phyloP scores from a whole-genome alignment of 2,888 invertebrate species.

The Taphrorychus bicolor region DNA sequence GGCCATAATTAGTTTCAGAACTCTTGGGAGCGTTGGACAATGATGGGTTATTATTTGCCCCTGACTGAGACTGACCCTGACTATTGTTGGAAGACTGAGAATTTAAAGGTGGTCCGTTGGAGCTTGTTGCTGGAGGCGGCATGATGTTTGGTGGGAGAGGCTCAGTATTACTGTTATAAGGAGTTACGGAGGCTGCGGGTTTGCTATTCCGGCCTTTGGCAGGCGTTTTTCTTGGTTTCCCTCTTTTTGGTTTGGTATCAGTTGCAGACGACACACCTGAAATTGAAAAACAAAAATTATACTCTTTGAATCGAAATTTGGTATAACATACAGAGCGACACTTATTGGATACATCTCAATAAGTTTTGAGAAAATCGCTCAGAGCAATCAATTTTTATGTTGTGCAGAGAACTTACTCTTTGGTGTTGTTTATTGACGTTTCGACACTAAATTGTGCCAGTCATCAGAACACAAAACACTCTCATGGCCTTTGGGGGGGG shows the following conservation, averaged over 20 bases:
- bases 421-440: too few relatives aligned
- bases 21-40: conserved; percentile 19
- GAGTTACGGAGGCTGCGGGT: conserved; percentile 65
- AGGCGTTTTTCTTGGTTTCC: conserved; percentile 58
- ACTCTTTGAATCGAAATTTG: too few relatives aligned
- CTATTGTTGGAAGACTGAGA: conserved; percentile 6
- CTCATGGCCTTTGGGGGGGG: too few relatives aligned
- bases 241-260: conserved; percentile 51
- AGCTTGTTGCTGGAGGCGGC: conserved; percentile 17
- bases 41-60: conserved; percentile 9
- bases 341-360: too few relatives aligned
- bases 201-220: conserved; percentile 59
- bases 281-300: background rate
- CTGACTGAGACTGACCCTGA: conserved; percentile 3
- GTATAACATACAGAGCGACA: too few relatives aligned
- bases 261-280: conserved; percentile 19
- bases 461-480: too few relatives aligned
- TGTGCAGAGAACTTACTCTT: too few relatives aligned
- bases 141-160: conserved; percentile 26
- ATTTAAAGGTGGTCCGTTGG: background rate
- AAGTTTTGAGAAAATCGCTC: too few relatives aligned
- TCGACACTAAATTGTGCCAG: too few relatives aligned
- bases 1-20: conserved; percentile 31
- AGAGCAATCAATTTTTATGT: too few relatives aligned
- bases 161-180: conserved; percentile 53